phyloP scores from a whole-genome alignment of 23 tunicate genomes.

The Ciona savignyi region DNA sequence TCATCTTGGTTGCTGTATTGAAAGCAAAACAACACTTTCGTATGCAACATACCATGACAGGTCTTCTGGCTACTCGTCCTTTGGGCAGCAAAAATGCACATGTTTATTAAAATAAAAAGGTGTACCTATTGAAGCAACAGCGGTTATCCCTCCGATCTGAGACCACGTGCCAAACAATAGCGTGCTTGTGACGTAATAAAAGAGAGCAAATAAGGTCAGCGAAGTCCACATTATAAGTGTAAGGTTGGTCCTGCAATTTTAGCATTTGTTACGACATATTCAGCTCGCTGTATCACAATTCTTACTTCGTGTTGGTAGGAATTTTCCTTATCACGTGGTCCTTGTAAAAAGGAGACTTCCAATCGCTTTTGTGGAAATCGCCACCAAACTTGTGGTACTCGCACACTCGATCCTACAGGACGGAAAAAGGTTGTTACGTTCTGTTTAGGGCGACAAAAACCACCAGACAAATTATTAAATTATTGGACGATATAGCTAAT shows the following conservation, averaged over 20 bases:
- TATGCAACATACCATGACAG: no score
- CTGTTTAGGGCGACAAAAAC: no score
- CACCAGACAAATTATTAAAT: no score
- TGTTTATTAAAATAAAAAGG: no score
- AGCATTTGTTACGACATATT: not conserved
- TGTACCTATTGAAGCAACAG: not conserved
- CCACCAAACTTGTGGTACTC: not conserved
- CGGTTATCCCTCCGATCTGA: not conserved
- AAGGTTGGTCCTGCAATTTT: not conserved
- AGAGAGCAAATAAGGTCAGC: not conserved
- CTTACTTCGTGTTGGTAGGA: not conserved
- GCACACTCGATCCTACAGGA: conserved; percentile 2
- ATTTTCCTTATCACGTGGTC: not conserved
- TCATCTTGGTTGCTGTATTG: no score
- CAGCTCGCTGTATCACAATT: not conserved
- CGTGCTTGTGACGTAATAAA: not conserved
- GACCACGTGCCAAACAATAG: not conserved
- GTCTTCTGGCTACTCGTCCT: no score
- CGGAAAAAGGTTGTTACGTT: no score
- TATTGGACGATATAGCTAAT: no score
- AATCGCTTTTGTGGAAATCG: not conserved
- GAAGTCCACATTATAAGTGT: not conserved
- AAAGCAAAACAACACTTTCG: no score
- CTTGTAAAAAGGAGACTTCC: not conserved
- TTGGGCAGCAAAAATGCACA: no score